These are phyloP conservation scores for Larimichthys polyactis DNA, from an alignment of 2,113 vertebrate species.

Conservation along the genomic window DNA sequence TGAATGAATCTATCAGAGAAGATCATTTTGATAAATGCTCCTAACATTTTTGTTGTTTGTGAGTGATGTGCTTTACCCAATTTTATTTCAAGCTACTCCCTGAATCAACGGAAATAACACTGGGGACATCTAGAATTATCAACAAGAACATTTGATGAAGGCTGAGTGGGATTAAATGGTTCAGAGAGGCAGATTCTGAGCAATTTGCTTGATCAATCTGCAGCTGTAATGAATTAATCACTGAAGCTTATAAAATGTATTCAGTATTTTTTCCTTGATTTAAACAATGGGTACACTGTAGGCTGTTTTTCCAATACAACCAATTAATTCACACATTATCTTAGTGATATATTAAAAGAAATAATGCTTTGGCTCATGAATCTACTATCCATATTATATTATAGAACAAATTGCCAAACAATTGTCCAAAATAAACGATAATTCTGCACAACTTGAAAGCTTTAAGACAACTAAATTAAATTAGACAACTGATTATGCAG, in stretches of 20 bases:
- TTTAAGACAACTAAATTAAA: slow-evolving; percentile 1
- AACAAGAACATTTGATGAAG: background rate
- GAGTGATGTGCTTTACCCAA: background rate
- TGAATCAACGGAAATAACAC: background rate
- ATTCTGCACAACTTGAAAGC: slow-evolving; percentile 16
- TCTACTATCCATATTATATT: background rate
- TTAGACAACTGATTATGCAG: background rate
- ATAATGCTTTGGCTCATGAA: background rate
- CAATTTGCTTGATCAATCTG: slow-evolving; percentile 4
- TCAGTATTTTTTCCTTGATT: background rate
- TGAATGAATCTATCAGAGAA: background rate
- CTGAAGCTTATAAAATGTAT: background rate
- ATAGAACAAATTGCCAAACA: slow-evolving; percentile 27
- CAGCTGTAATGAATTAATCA: background rate
- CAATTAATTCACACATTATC: background rate
- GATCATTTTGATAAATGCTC: background rate
- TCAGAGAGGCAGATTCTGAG: background rate
- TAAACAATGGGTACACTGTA: background rate
- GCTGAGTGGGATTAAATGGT: background rate
- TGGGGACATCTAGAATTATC: background rate
- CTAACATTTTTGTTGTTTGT: background rate
- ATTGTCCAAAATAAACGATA: background rate
- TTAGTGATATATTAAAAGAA: slow-evolving; percentile 2
- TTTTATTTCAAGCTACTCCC: background rate
- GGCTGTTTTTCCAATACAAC: background rate